A percentile compares a stretch with the other conserved stretches of the same genome.
Conservation (phyloP, 2,797 vertebrate species). For the Gobio occitaniae region DNA sequence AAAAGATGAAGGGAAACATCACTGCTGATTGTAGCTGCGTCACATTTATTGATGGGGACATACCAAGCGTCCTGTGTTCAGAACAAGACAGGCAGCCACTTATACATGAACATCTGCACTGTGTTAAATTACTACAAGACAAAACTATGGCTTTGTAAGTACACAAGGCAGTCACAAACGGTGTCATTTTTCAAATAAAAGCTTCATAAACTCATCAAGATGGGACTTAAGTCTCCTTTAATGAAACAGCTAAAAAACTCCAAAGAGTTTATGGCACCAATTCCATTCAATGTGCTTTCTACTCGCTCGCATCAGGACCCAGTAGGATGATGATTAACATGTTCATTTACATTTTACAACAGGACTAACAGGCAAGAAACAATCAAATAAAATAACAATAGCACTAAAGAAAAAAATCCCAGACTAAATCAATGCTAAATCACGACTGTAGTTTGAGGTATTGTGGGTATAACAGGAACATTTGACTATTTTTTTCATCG, state of each 20-base stretch:
- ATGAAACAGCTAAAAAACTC: constrained; percentile 82
- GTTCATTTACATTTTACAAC: constrained; percentile 73
- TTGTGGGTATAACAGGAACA: constrained; percentile 88
- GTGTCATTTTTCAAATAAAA: constrained; percentile 74
- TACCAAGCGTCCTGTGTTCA: constrained; percentile 64
- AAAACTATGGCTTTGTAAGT: constrained; percentile 81
- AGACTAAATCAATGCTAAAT: constrained; percentile 78
- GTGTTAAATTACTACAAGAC: constrained; percentile 78
- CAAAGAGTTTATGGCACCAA: constrained; percentile 82
- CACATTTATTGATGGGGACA: constrained; percentile 77
- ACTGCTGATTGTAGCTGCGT: constrained; percentile 69
- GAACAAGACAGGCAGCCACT: constrained; percentile 66
- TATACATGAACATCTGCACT: constrained; percentile 66
- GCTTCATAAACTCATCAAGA: constrained; percentile 80
- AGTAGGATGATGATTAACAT: constrained; percentile 77
- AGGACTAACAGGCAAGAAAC: constrained; percentile 78
- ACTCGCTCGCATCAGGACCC: constrained; percentile 78
- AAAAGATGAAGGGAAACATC: constrained; percentile 53
- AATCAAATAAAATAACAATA: constrained; percentile 39
- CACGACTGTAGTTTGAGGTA: constrained; percentile 96
- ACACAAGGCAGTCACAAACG: constrained; percentile 74
- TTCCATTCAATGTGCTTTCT: constrained; percentile 74
- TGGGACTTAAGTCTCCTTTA: constrained; percentile 79
- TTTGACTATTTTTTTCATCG: constrained; percentile 78
- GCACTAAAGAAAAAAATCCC: constrained; percentile 70